These are phyloP conservation scores for Sphyrna mokarran DNA, from an alignment of 2,113 vertebrate species.

Conservation along the genomic window DNA sequence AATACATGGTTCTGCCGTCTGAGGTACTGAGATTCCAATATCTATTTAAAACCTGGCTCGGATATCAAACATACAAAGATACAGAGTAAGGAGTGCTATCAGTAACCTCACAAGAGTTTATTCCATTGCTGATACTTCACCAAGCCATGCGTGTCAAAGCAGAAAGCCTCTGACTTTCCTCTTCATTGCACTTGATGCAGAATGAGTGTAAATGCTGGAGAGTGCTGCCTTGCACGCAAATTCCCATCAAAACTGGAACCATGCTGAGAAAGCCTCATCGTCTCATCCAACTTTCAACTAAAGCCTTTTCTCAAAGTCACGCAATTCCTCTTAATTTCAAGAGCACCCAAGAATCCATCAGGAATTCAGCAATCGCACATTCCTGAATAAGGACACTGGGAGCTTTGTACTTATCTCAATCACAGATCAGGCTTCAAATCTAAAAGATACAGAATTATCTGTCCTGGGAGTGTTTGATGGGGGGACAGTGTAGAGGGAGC, in stretches of 20 bases:
- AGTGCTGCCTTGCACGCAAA: neutral
- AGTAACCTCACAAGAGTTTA: neutral
- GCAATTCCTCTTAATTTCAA: neutral
- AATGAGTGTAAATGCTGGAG: neutral
- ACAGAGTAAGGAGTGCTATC: neutral
- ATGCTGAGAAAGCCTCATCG: neutral
- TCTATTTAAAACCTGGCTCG: neutral
- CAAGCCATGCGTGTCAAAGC: neutral
- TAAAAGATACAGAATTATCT: neutral
- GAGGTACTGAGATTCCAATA: neutral
- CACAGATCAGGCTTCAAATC: neutral
- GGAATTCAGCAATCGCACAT: neutral
- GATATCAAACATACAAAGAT: neutral
- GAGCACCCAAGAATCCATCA: neutral
- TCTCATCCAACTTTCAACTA: neutral
- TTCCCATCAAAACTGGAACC: neutral
- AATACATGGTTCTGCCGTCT: neutral
- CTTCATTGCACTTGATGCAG: neutral
- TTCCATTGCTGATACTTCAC: neutral
- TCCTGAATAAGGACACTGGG: neutral
- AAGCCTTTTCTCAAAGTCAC: neutral
- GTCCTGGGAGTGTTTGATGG: too few species aligned
- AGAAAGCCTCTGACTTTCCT: neutral
- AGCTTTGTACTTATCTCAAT: neutral
- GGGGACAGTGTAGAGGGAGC: neutral